Base-by-base conservation (phyloP, 2,888 invertebrate species). In the Oxycera nigricornis region DNA sequence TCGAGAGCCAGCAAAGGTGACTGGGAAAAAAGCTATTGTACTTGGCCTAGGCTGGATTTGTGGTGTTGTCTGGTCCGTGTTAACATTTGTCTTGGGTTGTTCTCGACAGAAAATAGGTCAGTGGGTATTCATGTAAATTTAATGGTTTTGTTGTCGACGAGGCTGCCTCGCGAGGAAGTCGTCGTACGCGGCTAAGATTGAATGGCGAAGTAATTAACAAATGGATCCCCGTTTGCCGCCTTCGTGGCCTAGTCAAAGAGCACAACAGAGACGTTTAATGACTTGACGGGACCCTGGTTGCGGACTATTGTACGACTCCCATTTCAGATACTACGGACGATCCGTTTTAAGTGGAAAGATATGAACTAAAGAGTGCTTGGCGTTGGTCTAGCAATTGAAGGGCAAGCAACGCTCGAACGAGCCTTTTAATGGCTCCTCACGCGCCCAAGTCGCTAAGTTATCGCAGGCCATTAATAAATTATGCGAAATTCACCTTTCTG, bases 31-130 rank as follows among this genome's bases (percentile, higher is more conserved):
- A 14, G 4, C 14, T 46, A 14, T 46, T 11, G n/a, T n/a, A 46
- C 46, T 46, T 17, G 46, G 14, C 14, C 17, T 46, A n/a, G n/a
- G n/a, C n/a, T n/a, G n/a, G n/a, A n/a, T n/a, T n/a, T n/a, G n/a
- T n/a, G n/a, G n/a, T n/a, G n/a, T n/a, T n/a, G n/a, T n/a, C n/a
- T n/a, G 39, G 55, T 55, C 4, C 20, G 55, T 55, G 24, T 55
- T 55, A 65, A 41, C 28, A 24, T 41, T 22, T 14, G 65, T 65
- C 41, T 65, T 30, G 9, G 14, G n/a, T 59, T 28, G 59, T 26
- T 26, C n/a, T n/a, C 26, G 41, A 24, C 65, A 39, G 22, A 39
- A 65, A 65, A 41, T 65, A 65, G 65, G 41, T 65, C 65, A 65
- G 41, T 65, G 24, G 41, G 65, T 65, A 41, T 41, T 39, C 41